These are phyloP conservation scores for Clinocottus analis DNA, from an alignment of 2,113 vertebrate genomes.

Conservation along the genomic window DNA sequence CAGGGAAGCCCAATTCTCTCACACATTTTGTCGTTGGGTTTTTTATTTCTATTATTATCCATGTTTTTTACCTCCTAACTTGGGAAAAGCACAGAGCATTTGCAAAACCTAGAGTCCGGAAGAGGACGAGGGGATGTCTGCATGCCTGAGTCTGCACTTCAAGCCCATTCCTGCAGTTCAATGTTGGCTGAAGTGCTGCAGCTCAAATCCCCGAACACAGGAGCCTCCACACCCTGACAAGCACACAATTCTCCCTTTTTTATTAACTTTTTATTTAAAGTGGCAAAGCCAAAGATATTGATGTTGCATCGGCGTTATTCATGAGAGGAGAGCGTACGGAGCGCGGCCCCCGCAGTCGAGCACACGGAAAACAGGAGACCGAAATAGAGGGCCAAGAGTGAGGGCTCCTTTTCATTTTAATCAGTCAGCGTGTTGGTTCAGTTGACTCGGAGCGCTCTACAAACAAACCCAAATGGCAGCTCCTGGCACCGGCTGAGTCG, in stretches of 20 bases:
- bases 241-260: conserved; percentile 30
- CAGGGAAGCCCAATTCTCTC: neutral
- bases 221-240: conserved; percentile 4
- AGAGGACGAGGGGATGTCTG: conserved; percentile 11
- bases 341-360: conserved; percentile 16
- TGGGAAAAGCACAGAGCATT: conserved; percentile 5
- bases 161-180: conserved; percentile 11
- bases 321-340: conserved; percentile 47
- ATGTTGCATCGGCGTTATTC: conserved; percentile 44
- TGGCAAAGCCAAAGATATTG: conserved; percentile 46
- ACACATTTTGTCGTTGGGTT: neutral
- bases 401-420: conserved; percentile 80
- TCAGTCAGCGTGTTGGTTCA: conserved; percentile 85
- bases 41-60: neutral
- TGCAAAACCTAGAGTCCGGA: conserved; percentile 17
- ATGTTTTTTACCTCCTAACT: neutral
- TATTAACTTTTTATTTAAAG: conserved; percentile 45
- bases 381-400: conserved; percentile 71
- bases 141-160: conserved; percentile 5
- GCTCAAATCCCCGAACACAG: conserved; percentile 28
- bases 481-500: conserved; percentile 69
- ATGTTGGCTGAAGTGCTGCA: conserved; percentile 26
- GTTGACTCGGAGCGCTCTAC: conserved; percentile 80
- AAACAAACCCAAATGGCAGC: conserved; percentile 85
- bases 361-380: conserved; percentile 62